These are phyloP conservation scores for Bothrops jararaca DNA, from an alignment of 2,113 vertebrate species.

Conservation along the genomic window DNA sequence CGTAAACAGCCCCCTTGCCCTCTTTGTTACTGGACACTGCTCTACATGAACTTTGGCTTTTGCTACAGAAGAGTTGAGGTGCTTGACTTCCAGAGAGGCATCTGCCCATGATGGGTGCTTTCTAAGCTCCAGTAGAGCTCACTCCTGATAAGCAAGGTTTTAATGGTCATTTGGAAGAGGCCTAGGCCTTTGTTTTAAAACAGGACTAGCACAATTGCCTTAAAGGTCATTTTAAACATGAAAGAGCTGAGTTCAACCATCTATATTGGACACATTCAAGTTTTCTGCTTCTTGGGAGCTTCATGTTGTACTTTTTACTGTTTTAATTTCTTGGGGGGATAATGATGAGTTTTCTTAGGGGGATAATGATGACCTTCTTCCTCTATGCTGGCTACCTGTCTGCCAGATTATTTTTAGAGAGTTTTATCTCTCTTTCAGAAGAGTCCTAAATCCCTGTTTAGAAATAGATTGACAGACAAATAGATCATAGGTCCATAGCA, in stretches of 20 bases:
- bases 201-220: neutral
- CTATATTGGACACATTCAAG: neutral
- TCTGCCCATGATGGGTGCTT: neutral
- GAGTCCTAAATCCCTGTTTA: neutral
- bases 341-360: neutral
- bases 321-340: neutral
- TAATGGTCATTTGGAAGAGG: neutral
- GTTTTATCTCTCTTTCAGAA: neutral
- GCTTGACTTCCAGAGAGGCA: neutral
- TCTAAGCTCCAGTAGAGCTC: neutral
- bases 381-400: neutral
- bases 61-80: neutral
- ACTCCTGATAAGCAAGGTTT: neutral
- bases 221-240: neutral
- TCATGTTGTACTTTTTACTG: neutral
- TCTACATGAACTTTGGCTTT: neutral
- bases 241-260: neutral
- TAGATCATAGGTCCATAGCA: neutral
- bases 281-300: neutral
- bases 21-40: neutral
- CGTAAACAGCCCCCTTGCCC: neutral
- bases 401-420: neutral
- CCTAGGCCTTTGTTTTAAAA: neutral
- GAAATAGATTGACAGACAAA: neutral
- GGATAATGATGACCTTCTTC: neutral